Percentiles rank a stretch among this genome's conserved stretches.
These are phyloP conservation scores for Mesembrinibis cayennensis DNA, from an alignment of 2,113 vertebrate genomes.

Conservation along the genomic window DNA sequence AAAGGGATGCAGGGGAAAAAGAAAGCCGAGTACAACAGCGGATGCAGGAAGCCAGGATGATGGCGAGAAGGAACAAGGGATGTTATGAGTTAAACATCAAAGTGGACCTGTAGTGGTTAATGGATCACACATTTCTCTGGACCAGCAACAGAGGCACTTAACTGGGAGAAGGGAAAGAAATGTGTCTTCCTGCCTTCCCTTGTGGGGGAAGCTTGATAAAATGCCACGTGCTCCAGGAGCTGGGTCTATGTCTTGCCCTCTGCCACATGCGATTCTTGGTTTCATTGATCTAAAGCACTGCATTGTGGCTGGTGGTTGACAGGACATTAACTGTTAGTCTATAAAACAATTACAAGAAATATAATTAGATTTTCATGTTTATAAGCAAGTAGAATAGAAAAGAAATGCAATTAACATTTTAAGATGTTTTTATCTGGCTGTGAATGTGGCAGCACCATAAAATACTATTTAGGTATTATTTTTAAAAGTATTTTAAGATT, in stretches of 20 bases:
- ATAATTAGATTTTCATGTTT: background rate
- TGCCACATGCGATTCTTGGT: background rate
- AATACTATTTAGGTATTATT: background rate
- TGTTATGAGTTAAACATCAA: background rate
- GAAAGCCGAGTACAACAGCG: rapidly evolving
- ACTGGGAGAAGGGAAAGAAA: background rate
- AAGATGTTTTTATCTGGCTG: background rate
- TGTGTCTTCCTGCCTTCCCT: background rate
- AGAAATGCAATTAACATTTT: background rate
- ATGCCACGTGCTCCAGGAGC: background rate
- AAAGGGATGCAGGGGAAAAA: background rate
- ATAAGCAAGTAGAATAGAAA: background rate
- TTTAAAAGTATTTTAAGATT: background rate
- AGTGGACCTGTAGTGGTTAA: background rate
- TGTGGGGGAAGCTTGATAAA: background rate
- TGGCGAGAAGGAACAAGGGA: background rate
- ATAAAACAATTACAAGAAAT: background rate
- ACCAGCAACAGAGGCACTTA: background rate
- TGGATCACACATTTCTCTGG: background rate
- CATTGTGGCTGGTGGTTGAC: background rate
- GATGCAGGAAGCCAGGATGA: background rate
- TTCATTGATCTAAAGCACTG: background rate
- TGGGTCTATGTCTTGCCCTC: background rate
- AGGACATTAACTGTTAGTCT: background rate
- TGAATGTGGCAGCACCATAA: background rate